These are phyloP conservation scores for Calyptomena viridis DNA, from an alignment of 2,113 vertebrate genomes.

Conservation along the genomic window DNA sequence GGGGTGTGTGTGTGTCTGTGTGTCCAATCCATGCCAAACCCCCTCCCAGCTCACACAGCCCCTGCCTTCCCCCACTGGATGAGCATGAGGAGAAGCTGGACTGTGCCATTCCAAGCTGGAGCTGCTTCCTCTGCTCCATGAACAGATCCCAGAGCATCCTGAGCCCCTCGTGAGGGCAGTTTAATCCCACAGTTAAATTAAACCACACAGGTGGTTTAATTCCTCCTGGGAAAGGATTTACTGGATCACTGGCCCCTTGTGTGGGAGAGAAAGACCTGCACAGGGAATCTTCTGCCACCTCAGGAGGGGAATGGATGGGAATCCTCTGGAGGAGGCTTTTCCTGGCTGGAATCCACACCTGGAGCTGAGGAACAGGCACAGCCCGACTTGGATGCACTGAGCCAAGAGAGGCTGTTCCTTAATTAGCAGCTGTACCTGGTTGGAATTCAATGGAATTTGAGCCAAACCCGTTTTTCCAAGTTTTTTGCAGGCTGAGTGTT, in stretches of 20 bases:
- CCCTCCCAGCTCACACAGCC: background rate
- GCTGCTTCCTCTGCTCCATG: background rate
- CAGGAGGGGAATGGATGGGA: accelerated
- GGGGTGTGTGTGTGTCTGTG: accelerated
- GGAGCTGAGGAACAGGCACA: background rate
- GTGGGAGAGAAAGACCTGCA: background rate
- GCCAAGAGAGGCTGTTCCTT: background rate
- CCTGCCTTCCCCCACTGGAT: background rate
- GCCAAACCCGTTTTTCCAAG: background rate
- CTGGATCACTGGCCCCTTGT: background rate
- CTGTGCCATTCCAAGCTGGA: background rate
- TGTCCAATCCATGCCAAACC: accelerated
- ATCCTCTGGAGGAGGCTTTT: background rate
- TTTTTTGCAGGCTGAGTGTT: background rate
- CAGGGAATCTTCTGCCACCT: background rate
- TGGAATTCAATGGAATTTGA: background rate
- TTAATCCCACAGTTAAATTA: background rate
- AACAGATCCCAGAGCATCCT: background rate
- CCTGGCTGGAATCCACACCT: background rate
- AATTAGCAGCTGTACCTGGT: background rate
- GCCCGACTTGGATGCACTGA: background rate
- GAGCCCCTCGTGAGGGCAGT: background rate
- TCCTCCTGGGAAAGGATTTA: background rate
- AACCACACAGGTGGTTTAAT: background rate
- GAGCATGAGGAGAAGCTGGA: background rate